Evolutionary conservation across 2,797 vertebrate genomes (phyloP).

Genomic region (Gymnodraco acuticeps): DNA sequence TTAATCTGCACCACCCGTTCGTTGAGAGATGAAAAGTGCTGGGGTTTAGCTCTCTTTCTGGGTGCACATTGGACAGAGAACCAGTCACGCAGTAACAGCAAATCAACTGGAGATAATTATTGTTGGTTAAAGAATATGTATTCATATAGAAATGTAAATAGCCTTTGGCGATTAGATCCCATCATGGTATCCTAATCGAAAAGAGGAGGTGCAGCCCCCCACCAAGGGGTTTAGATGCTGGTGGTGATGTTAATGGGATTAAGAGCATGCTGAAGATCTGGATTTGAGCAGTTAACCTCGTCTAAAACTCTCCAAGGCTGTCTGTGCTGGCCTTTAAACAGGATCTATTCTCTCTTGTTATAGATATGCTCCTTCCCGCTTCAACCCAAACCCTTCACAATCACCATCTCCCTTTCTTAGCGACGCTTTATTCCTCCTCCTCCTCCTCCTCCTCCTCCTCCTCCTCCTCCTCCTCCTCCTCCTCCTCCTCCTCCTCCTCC

Average conservation of each 20-base stretch:
- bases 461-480: conserved; percentile 42
- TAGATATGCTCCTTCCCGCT: conserved; percentile 43
- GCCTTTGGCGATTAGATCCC: no score
- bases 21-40: no score
- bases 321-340: background rate
- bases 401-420: conserved; percentile 39
- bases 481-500: conserved; percentile 43
- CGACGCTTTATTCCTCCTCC: conserved; percentile 46
- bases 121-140: no score
- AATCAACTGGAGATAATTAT: background rate
- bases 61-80: background rate
- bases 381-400: conserved; percentile 48
- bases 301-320: background rate
- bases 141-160: no score
- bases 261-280: no score
- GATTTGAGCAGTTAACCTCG: background rate
- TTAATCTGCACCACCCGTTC: no score
- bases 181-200: no score
- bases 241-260: no score
- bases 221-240: no score
- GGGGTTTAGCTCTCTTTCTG: background rate
- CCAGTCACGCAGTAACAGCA: background rate
- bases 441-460: conserved; percentile 41
- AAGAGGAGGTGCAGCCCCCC: no score
- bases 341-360: conserved; percentile 13